Conservation (phyloP, 2,113 vertebrate species). For the Stictonetta naevosa region DNA sequence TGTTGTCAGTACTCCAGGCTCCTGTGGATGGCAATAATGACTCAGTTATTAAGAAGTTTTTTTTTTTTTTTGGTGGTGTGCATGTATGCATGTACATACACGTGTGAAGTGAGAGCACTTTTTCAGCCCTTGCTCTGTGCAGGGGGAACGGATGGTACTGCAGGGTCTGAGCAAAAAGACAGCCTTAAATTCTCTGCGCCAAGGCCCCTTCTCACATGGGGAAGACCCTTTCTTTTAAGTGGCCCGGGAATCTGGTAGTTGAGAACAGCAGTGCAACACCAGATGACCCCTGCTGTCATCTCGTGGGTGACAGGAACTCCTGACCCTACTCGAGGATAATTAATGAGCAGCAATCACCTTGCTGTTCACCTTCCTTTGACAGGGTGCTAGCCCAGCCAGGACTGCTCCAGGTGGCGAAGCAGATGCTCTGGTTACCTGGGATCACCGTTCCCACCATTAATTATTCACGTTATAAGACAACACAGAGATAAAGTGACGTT, state of each 20-base stretch:
- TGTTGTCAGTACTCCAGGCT: slow-evolving; percentile 49
- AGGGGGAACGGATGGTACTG: not conserved
- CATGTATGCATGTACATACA: not conserved
- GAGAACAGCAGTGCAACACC: not conserved
- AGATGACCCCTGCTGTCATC: slow-evolving; percentile 34
- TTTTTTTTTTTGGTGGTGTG: fast-evolving
- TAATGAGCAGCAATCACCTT: slow-evolving; percentile 30
- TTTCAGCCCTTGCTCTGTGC: not conserved
- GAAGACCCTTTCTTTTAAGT: not conserved
- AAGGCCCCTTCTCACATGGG: fast-evolving
- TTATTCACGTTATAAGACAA: not conserved
- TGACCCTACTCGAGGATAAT: slow-evolving; percentile 37
- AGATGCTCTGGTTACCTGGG: slow-evolving; percentile 21
- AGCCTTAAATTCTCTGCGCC: not conserved
- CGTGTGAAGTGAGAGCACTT: not conserved
- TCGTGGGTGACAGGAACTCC: not conserved
- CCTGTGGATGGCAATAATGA: slow-evolving; percentile 69
- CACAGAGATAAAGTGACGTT: not conserved
- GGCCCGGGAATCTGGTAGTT: not conserved
- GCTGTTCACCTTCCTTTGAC: not conserved
- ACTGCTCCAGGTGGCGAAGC: slow-evolving; percentile 1
- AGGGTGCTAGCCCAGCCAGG: not conserved
- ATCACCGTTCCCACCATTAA: not conserved
- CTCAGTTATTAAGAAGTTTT: slow-evolving; percentile 52
- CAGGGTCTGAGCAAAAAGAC: not conserved